These are phyloP conservation scores for Drosophila algonquin DNA, from an alignment of 2,888 invertebrate species.

Conservation along the genomic window DNA sequence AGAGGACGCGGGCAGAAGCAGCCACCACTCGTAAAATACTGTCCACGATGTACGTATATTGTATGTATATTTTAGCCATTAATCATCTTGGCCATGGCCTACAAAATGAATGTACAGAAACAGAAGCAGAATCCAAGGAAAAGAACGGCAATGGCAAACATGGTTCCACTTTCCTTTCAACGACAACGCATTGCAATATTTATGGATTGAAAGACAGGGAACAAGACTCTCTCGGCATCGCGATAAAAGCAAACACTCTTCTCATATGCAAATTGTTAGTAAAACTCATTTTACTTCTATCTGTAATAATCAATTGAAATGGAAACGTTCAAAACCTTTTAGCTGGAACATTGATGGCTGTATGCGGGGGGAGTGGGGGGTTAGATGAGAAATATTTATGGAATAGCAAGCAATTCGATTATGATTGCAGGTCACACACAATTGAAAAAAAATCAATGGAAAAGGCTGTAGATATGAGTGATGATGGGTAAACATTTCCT, in stretches of 20 bases:
- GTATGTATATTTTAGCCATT: conserved; percentile 41
- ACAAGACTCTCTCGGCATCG: not conserved
- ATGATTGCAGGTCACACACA: not conserved
- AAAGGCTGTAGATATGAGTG: not conserved
- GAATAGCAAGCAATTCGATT: not conserved
- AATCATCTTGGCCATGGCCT: conserved; percentile 58
- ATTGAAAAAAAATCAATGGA: not conserved
- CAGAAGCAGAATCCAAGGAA: not conserved
- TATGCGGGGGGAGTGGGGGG: too few relatives aligned
- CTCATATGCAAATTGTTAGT: not conserved
- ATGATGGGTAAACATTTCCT: not conserved
- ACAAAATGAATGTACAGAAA: conserved; percentile 38
- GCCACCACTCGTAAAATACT: not conserved
- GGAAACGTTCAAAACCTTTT: too few relatives aligned
- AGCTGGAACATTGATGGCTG: not conserved
- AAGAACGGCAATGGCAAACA: not conserved
- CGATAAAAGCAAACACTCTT: not conserved
- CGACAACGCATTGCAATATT: not conserved
- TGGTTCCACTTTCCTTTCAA: not conserved
- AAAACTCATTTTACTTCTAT: not conserved
- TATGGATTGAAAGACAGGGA: not conserved
- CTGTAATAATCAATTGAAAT: not conserved
- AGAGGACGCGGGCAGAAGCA: conserved; percentile 36
- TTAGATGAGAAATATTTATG: not conserved
- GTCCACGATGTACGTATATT: conserved; percentile 25